Evolutionary conservation across 2,113 vertebrate species (phyloP).

Genomic region (Lutjanus erythropterus): DNA sequence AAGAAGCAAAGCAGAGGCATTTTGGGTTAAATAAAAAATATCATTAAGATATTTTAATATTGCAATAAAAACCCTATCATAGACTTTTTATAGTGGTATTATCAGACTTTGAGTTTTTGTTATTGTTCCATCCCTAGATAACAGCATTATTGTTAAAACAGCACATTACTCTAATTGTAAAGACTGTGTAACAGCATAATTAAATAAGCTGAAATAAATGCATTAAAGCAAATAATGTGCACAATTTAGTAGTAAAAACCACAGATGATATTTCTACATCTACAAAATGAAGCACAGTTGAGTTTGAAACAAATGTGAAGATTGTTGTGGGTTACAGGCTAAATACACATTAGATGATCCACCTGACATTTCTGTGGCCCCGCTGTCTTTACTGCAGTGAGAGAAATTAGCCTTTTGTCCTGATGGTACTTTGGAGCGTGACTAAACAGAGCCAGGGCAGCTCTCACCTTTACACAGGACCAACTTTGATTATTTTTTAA

Average conservation of each 20-base stretch:
- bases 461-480: slow-evolving; percentile 39
- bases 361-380: not conserved
- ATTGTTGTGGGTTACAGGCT: not conserved
- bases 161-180: not conserved
- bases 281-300: not conserved
- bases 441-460: slow-evolving; percentile 32
- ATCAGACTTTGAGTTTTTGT: too few species aligned
- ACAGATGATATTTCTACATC: not conserved
- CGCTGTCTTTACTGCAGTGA: not conserved
- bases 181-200: not conserved
- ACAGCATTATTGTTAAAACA: too few species aligned
- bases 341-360: not conserved
- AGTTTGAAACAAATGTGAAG: not conserved
- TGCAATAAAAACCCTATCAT: too few species aligned
- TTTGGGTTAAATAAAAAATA: too few species aligned
- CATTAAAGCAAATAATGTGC: not conserved
- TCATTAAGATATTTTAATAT: too few species aligned
- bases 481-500: slow-evolving; percentile 36
- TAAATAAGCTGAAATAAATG: not conserved
- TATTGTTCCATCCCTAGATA: too few species aligned
- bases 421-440: not conserved
- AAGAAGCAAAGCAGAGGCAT: too few species aligned
- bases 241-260: not conserved
- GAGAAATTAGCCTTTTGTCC: not conserved
- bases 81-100: too few species aligned